Evolutionary conservation across 2,888 invertebrate genomes (phyloP), one percentile per base, ranked within the genome.

Genomic region (Emmelina monodactyla): DNA sequence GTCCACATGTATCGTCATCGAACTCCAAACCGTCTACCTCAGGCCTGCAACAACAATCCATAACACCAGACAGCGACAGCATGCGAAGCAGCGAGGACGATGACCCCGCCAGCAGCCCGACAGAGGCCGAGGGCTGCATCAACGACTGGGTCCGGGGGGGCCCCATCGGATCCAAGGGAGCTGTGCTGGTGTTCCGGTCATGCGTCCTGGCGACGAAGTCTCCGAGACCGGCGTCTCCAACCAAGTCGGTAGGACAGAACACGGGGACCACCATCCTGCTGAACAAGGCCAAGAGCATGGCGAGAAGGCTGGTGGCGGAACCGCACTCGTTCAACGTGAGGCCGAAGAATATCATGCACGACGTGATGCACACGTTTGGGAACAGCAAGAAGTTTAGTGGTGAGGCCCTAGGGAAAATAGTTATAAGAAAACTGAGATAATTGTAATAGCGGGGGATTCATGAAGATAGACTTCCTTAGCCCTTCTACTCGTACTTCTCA

Each of bases 101-200:
- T 32, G 57, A 65, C 9, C 38, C 46, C 14, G 32, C 44, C 36
- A 41, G 41, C 12, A 62, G 58, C 43, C 63, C 58, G 30, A 62
- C 64, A 25, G 62, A 66, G 33, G 58, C 57, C 32, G 70, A 72
- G 15, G 72, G 63, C 2, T 65, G 63, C 36, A 36, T 76, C 22
- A 44, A 68, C 7, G 79, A 78, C 51, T 85, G 85, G 85, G 58
- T 85, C 35, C 78, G 83, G 19, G 84, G 85, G 35, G 85, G 85
- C 12, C 76, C 71, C 16, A 49, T 84, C 44, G 88, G 88, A 13
- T 82, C 86, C 2, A 85, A 84, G 37, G 85, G 82, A 35, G 82
- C 88, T 2, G 83, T 87, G 32, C 72, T 89, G 35, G 80, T 88
- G 32, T 89, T 89, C 65, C 76, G 86, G 48, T 87, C 88, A 50